Evolutionary conservation across 1,140 invertebrate species (phyloP).

Genomic region (Palaemon carinicauda): DNA sequence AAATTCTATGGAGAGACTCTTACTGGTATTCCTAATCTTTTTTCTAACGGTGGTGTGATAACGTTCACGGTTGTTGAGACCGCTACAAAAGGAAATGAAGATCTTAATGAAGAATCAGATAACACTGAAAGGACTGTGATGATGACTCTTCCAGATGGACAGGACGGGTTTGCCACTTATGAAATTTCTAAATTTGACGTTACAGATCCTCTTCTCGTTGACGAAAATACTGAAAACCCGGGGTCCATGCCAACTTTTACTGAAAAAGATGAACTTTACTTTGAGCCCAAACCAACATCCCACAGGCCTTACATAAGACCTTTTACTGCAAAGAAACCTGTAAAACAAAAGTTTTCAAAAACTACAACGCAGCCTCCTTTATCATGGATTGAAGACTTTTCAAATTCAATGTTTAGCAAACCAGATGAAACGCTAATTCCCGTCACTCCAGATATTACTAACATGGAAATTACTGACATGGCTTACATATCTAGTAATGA

Average conservation of each 20-base stretch:
- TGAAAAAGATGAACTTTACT: neutral
- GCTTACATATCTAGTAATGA: too few species aligned
- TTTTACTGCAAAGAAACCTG: too few species aligned
- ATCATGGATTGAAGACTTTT: neutral
- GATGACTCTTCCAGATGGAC: slow-evolving; percentile 34
- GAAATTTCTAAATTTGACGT: neutral
- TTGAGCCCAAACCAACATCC: neutral
- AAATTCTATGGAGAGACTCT: neutral
- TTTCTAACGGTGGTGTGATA: slow-evolving; percentile 6
- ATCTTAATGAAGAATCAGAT: neutral
- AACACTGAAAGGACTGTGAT: neutral
- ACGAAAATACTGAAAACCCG: neutral
- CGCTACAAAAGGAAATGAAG: neutral
- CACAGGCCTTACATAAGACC: neutral
- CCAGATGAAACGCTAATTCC: neutral
- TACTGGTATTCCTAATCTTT: neutral
- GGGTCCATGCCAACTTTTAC: neutral
- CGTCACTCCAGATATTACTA: too few species aligned
- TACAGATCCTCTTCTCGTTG: neutral
- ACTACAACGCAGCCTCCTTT: neutral
- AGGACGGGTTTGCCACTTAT: slow-evolving; percentile 5
- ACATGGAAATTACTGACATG: too few species aligned
- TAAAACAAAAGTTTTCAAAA: too few species aligned
- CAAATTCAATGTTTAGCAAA: neutral
- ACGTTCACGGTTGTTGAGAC: slow-evolving; percentile 20